A percentile compares a stretch with the other conserved stretches of the same genome.
These are phyloP conservation scores for Paraescarpia echinospica DNA, from an alignment of 1,140 invertebrate genomes.

Conservation along the genomic window DNA sequence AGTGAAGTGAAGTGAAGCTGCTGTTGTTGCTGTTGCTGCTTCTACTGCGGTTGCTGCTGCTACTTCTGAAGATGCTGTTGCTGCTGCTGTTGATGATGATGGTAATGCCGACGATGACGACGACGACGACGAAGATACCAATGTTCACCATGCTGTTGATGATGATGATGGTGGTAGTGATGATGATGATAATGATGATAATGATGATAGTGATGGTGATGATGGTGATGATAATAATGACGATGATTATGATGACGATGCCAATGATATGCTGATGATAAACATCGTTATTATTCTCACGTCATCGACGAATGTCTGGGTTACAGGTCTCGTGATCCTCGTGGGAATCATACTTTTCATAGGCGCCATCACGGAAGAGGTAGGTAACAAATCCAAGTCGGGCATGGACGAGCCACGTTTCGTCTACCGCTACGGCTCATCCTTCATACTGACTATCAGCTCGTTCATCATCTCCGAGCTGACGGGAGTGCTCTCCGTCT, in stretches of 20 bases:
- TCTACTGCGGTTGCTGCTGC: too few relatives aligned
- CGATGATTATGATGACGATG: not conserved
- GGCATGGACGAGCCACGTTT: constrained; percentile 48
- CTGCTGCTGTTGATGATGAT: too few relatives aligned
- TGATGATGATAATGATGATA: too few relatives aligned
- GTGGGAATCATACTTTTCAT: constrained; percentile 56
- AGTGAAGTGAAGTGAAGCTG: too few relatives aligned
- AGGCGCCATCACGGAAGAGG: constrained; percentile 56
- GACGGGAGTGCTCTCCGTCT: constrained; percentile 57
- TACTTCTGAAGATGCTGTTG: too few relatives aligned
- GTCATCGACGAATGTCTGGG: not conserved
- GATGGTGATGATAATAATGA: too few relatives aligned
- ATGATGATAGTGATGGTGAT: not conserved
- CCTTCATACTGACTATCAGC: constrained; percentile 55
- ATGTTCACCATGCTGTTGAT: too few relatives aligned
- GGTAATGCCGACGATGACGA: too few relatives aligned
- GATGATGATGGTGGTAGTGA: too few relatives aligned
- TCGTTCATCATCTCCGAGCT: constrained; percentile 55
- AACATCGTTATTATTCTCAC: not conserved
- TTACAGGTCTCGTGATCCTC: constrained; percentile 50
- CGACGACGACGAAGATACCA: not conserved
- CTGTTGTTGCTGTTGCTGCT: too few relatives aligned
- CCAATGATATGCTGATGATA: too few relatives aligned
- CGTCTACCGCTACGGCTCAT: constrained; percentile 52
- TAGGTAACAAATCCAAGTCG: constrained; percentile 51